A percentile compares a stretch with the other conserved stretches of the same genome.
phyloP scores from a whole-genome alignment of 2,113 vertebrate genomes.

The Psettodes erumei region DNA sequence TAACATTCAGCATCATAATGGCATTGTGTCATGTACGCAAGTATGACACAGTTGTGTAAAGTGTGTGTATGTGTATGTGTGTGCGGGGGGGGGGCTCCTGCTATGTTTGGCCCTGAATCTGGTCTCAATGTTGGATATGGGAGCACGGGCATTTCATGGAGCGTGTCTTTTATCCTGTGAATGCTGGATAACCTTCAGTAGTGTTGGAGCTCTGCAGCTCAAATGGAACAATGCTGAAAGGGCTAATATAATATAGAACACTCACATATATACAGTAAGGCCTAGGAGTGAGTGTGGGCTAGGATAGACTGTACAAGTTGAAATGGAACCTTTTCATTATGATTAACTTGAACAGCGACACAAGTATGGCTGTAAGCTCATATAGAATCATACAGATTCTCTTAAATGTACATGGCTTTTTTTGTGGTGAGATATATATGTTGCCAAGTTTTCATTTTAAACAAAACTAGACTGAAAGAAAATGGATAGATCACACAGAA shows the following conservation, averaged over 20 bases:
- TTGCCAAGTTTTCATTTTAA: constrained; percentile 45
- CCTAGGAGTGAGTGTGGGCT: constrained; percentile 73
- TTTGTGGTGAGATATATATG: constrained; percentile 59
- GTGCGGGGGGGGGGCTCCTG: constrained; percentile 6
- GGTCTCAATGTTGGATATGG: constrained; percentile 23
- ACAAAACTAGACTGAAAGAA: constrained; percentile 31
- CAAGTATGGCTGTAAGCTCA: constrained; percentile 68
- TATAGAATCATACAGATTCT: constrained; percentile 58
- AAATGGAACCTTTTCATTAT: constrained; percentile 50
- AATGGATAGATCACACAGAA: constrained; percentile 41
- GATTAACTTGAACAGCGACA: constrained; percentile 46
- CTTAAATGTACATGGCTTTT: constrained; percentile 72
- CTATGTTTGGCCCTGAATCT: constrained; percentile 21
- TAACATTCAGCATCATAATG: constrained; percentile 70
- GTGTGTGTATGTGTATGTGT: constrained; percentile 3
- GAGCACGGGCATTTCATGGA: constrained; percentile 25
- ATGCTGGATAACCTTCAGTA: constrained; percentile 30
- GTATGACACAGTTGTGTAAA: constrained; percentile 40
- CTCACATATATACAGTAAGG: constrained; percentile 79
- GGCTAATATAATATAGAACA: constrained; percentile 60
- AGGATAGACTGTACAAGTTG: constrained; percentile 67
- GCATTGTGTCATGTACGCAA: constrained; percentile 38
- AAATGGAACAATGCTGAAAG: constrained; percentile 37
- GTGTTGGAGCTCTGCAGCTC: constrained; percentile 25
- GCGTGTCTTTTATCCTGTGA: constrained; percentile 35